Conservation (phyloP, 2,113 vertebrate genomes). For the Dissostichus mawsoni region DNA sequence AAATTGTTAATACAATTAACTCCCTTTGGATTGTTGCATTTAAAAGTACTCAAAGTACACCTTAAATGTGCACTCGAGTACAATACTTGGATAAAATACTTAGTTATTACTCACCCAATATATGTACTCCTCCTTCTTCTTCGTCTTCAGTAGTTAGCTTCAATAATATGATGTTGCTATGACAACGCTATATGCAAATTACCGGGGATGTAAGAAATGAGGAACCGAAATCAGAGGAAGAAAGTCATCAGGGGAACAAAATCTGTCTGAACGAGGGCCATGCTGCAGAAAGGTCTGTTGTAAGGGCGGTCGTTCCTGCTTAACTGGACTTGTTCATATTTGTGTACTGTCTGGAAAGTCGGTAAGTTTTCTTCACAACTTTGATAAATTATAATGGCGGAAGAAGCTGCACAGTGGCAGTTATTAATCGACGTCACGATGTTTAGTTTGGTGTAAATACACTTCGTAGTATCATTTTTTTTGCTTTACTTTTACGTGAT, state of each 20-base stretch:
- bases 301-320: not conserved
- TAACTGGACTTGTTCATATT: not conserved
- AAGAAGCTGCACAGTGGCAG: constrained; percentile 36
- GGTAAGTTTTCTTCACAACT: constrained; percentile 39
- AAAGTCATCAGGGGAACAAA: constrained; percentile 23
- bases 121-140: too few species aligned
- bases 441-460: not conserved
- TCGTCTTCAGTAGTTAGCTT: too few species aligned
- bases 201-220: constrained; percentile 51
- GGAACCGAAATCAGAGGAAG: constrained; percentile 74
- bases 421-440: not conserved
- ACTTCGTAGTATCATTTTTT: not conserved
- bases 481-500: too few species aligned
- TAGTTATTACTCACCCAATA: too few species aligned
- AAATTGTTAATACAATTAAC: too few species aligned
- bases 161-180: not conserved
- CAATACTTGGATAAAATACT: too few species aligned
- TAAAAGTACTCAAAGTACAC: too few species aligned
- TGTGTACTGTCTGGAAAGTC: not conserved
- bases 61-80: too few species aligned
- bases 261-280: not conserved
- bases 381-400: constrained; percentile 29
- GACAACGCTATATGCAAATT: constrained; percentile 70
- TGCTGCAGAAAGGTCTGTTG: not conserved
- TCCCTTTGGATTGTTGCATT: too few species aligned